A percentile compares a stretch with the other conserved stretches of the same genome.
These are phyloP conservation scores for Grammomys surdaster DNA, from an alignment of 2,113 vertebrate genomes.

Conservation along the genomic window DNA sequence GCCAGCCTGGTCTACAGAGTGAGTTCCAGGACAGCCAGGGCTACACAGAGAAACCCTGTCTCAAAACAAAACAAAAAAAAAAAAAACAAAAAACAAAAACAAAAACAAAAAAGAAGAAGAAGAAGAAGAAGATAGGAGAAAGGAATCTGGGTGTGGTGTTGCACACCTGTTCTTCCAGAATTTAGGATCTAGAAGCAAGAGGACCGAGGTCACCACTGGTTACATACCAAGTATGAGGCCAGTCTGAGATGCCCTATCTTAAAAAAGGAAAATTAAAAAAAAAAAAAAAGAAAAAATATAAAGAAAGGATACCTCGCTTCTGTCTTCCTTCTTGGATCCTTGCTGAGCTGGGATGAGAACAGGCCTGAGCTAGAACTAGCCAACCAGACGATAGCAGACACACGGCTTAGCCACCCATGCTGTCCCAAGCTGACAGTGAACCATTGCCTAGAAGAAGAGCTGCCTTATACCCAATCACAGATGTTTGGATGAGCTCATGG, in stretches of 20 bases:
- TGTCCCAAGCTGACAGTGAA: not conserved
- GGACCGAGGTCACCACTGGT: not conserved
- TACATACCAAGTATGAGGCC: not conserved
- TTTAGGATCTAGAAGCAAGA: not conserved
- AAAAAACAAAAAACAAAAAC: too few species aligned
- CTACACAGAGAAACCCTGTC: too few species aligned
- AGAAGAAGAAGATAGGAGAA: not conserved
- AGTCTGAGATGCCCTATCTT: not conserved
- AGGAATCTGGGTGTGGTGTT: not conserved
- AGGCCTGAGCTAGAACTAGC: not conserved
- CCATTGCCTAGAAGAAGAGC: not conserved
- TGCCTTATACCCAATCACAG: not conserved
- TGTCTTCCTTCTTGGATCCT: not conserved
- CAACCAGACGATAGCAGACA: not conserved
- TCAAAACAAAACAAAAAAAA: too few species aligned
- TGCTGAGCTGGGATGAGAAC: not conserved
- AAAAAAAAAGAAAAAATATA: not conserved
- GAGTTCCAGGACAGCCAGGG: too few species aligned
- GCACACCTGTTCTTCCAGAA: not conserved
- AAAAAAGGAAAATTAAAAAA: not conserved
- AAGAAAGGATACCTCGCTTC: not conserved
- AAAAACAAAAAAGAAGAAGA: too few species aligned
- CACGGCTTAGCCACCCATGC: fast-evolving
- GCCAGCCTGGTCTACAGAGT: too few species aligned
- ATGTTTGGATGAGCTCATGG: not conserved